A percentile compares a stretch with the other conserved stretches of the same genome.
Evolutionary conservation across 2,113 vertebrate species (phyloP).

Genomic region (Marcusenius ussheri): DNA sequence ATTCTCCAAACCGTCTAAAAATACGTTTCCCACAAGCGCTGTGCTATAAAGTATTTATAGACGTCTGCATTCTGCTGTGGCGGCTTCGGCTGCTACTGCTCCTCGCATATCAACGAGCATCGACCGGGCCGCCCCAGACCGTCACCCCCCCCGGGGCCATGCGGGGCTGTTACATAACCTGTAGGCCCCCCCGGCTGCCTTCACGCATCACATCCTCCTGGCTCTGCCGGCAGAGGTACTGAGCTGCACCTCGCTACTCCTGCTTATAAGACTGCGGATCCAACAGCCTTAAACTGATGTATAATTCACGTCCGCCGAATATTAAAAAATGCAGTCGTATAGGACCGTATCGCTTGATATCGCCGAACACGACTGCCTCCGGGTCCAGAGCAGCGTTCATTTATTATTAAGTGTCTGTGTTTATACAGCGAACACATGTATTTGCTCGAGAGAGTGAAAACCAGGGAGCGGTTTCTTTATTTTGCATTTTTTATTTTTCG

Average conservation of each 20-base stretch:
- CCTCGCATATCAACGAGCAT: constrained; percentile 40
- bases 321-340: not conserved
- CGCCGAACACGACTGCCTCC: not conserved
- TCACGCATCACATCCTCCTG: not conserved
- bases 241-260: not conserved
- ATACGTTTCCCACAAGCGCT: constrained; percentile 64
- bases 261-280: not conserved
- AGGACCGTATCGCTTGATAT: not conserved
- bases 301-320: not conserved
- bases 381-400: not conserved
- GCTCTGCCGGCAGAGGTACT: not conserved
- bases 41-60: constrained; percentile 72
- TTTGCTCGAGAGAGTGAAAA: not conserved
- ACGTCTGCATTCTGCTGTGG: constrained; percentile 52
- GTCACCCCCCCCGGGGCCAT: not conserved
- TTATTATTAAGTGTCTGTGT: not conserved
- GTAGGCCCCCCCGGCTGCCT: not conserved
- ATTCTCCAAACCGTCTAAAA: constrained; percentile 53
- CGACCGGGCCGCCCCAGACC: constrained; percentile 23
- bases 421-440: not conserved
- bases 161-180: constrained; percentile 33
- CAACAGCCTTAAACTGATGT: not conserved
- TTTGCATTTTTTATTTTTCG: not conserved
- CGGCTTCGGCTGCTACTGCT: constrained; percentile 39
- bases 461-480: not conserved